Evolutionary conservation across 2,888 invertebrate genomes (phyloP).

Genomic region (Teleiodes luculella): DNA sequence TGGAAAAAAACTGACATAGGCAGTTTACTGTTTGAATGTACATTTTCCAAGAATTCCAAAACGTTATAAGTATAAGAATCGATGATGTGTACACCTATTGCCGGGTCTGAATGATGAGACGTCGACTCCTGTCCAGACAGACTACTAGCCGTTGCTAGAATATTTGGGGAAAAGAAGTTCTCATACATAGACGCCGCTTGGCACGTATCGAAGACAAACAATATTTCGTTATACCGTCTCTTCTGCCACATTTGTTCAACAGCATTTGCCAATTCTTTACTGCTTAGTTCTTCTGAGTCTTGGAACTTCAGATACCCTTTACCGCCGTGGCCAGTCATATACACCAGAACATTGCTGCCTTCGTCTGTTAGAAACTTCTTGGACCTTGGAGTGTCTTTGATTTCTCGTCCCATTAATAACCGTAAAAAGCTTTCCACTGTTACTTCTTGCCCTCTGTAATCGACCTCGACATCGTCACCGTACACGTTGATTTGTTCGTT

Average conservation of each 20-base stretch:
- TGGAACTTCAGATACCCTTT: slow-evolving; percentile 99
- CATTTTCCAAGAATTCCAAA: slow-evolving; percentile 95
- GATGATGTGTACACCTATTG: slow-evolving; percentile 99
- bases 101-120: slow-evolving; percentile 98
- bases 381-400: slow-evolving; percentile 95
- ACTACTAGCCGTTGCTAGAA: slow-evolving; percentile 97
- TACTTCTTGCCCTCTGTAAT: slow-evolving; percentile 95
- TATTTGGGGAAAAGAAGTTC: slow-evolving; percentile 98
- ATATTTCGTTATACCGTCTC: slow-evolving; percentile 97
- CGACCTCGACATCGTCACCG: slow-evolving; percentile 99
- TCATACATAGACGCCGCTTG: slow-evolving; percentile 99
- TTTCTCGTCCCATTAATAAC: slow-evolving; percentile 94
- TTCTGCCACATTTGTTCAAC: slow-evolving; percentile 99
- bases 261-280: slow-evolving; percentile 98
- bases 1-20: slow-evolving; percentile 98
- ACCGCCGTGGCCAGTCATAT: slow-evolving; percentile 97
- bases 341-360: slow-evolving; percentile 97
- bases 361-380: slow-evolving; percentile 97
- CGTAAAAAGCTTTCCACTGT: slow-evolving; percentile 98
- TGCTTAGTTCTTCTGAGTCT: slow-evolving; percentile 99
- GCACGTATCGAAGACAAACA: slow-evolving; percentile 99
- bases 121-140: slow-evolving; percentile 98
- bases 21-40: slow-evolving; percentile 90
- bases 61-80: slow-evolving; percentile 99
- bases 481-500: slow-evolving; percentile 99